These are phyloP conservation scores for Loris lydekkerianus DNA, from an alignment of 2,797 vertebrate species.

Conservation along the genomic window DNA sequence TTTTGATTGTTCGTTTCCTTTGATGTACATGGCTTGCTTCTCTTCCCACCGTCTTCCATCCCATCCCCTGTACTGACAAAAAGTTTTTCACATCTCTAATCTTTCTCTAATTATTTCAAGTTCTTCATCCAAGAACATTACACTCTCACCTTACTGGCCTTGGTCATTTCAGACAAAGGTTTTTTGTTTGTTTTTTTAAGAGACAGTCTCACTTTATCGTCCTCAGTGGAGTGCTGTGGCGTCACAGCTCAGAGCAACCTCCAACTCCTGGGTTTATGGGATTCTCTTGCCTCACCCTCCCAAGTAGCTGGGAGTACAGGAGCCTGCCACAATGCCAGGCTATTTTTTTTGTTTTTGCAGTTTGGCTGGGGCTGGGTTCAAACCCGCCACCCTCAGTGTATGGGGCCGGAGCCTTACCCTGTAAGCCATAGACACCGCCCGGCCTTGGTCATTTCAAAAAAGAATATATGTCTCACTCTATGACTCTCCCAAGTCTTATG, in stretches of 20 bases:
- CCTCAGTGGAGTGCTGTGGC: too few species aligned
- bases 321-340: too few species aligned
- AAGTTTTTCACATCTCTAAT: not conserved
- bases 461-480: not conserved
- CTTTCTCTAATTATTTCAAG: conserved; percentile 20
- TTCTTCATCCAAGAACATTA: conserved; percentile 6
- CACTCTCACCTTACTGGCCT: not conserved
- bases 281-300: too few species aligned
- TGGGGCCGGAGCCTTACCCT: too few species aligned
- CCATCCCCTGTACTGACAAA: not conserved
- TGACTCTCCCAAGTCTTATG: not conserved
- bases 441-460: not conserved
- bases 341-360: too few species aligned
- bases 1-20: conserved; percentile 24
- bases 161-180: not conserved
- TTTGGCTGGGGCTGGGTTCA: too few species aligned
- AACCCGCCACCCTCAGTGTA: too few species aligned
- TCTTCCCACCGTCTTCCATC: not conserved
- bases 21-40: not conserved
- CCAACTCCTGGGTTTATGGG: too few species aligned
- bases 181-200: too few species aligned
- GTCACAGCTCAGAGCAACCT: too few species aligned
- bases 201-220: too few species aligned
- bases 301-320: too few species aligned
- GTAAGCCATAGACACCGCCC: not conserved